Evolutionary conservation across 2,797 vertebrate species (phyloP).

Genomic region (Parauchenoglanis ngamensis): DNA sequence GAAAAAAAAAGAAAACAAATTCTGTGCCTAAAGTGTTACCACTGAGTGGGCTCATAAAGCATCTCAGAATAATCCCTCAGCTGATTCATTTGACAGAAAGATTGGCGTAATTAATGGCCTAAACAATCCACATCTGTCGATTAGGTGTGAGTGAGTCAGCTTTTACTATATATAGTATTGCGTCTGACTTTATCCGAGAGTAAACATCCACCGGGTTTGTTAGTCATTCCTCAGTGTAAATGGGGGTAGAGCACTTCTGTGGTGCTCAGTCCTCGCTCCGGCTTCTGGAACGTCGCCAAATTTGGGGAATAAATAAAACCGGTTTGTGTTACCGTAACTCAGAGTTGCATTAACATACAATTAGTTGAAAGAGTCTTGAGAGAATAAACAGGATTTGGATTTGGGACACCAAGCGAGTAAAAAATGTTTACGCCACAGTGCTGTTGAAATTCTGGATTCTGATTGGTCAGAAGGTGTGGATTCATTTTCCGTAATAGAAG

Average conservation of each 20-base stretch:
- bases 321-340: slow-evolving; percentile 51
- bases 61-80: slow-evolving; percentile 29
- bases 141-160: slow-evolving; percentile 47
- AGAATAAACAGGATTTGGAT: slow-evolving; percentile 25
- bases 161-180: slow-evolving; percentile 58
- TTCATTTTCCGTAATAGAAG: neutral
- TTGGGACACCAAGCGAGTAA: neutral
- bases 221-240: slow-evolving; percentile 57
- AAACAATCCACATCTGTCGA: slow-evolving; percentile 53
- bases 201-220: slow-evolving; percentile 54
- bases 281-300: slow-evolving; percentile 52
- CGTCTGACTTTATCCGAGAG: slow-evolving; percentile 39
- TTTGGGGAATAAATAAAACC: slow-evolving; percentile 45
- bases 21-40: slow-evolving; percentile 12
- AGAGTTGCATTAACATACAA: slow-evolving; percentile 47
- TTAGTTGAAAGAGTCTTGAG: neutral
- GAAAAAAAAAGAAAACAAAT: neutral
- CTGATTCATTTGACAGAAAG: slow-evolving; percentile 49
- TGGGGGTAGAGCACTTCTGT: slow-evolving; percentile 45
- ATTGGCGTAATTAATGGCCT: slow-evolving; percentile 45
- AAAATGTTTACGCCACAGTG: neutral
- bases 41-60: slow-evolving; percentile 16
- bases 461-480: neutral
- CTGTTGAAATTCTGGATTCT: neutral
- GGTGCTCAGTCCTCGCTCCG: slow-evolving; percentile 45